Percentiles rank a stretch among this genome's conserved stretches.
These are phyloP conservation scores for Myiozetetes cayanensis DNA, from an alignment of 2,113 vertebrate genomes.

Conservation along the genomic window DNA sequence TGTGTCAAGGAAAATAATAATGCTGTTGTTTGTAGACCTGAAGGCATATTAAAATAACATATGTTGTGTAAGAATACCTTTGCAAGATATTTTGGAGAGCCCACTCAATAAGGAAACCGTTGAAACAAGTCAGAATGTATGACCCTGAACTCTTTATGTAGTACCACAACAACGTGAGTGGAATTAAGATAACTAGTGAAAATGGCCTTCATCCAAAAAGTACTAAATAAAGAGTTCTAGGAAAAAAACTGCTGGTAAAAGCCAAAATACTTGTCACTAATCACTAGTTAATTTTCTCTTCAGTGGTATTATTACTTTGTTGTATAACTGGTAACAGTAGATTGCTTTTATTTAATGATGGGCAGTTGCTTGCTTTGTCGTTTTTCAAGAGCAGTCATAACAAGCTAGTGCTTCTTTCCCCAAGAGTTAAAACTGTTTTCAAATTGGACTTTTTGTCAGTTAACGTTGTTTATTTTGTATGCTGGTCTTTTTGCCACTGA, in stretches of 20 bases:
- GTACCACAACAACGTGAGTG: not conserved
- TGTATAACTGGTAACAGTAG: not conserved
- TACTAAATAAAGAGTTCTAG: not conserved
- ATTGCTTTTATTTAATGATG: not conserved
- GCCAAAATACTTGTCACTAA: not conserved
- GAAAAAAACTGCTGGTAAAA: not conserved
- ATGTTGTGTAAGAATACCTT: not conserved
- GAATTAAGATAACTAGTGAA: not conserved
- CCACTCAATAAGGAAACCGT: not conserved
- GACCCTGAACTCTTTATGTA: not conserved
- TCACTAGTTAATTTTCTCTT: not conserved
- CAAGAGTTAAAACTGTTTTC: not conserved
- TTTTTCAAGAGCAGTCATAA: not conserved
- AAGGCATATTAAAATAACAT: not conserved
- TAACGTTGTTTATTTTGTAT: not conserved
- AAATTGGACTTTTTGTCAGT: not conserved
- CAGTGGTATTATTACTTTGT: not conserved
- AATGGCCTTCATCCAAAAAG: not conserved
- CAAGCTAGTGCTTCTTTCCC: not conserved
- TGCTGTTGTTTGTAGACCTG: not conserved
- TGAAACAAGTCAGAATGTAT: not conserved
- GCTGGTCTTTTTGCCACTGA: not conserved
- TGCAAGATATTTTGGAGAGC: not conserved
- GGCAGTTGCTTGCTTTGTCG: not conserved
- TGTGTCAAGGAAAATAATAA: not conserved